A percentile compares a stretch with the other conserved stretches of the same genome.
These are phyloP conservation scores for Sweltsa coloradensis DNA, from an alignment of 1,140 invertebrate species.

Conservation along the genomic window DNA sequence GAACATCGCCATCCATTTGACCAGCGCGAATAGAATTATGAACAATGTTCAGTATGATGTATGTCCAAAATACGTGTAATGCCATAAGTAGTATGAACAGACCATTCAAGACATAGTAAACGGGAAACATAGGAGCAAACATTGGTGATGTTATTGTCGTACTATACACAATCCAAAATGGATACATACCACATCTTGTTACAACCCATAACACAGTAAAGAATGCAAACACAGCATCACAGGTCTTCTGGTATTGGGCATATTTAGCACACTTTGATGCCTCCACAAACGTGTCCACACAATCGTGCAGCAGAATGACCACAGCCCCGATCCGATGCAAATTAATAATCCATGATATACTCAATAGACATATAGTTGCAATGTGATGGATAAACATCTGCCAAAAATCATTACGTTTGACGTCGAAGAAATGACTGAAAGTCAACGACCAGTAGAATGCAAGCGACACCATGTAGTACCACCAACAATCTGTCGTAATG, in stretches of 20 bases:
- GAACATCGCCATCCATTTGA: too few species aligned
- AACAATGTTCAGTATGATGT: too few species aligned
- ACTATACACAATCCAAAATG: too few species aligned
- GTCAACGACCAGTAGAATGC: slow-evolving; percentile 51
- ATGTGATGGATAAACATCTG: slow-evolving; percentile 51
- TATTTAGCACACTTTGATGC: slow-evolving; percentile 87
- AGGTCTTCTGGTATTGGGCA: slow-evolving; percentile 71
- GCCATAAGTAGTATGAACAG: too few species aligned
- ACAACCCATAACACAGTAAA: slow-evolving; percentile 83
- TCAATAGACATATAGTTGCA: slow-evolving; percentile 42
- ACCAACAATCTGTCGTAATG: slow-evolving; percentile 87
- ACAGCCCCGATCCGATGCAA: slow-evolving; percentile 46
- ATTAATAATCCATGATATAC: slow-evolving; percentile 45
- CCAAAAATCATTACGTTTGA: slow-evolving; percentile 41
- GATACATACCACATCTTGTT: slow-evolving; percentile 72
- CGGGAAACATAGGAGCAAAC: too few species aligned
- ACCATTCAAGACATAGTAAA: too few species aligned
- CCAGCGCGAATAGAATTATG: too few species aligned
- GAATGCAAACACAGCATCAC: slow-evolving; percentile 74
- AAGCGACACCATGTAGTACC: too few species aligned
- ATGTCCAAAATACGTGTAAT: too few species aligned
- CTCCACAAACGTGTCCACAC: slow-evolving; percentile 72
- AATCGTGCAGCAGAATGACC: slow-evolving; percentile 47
- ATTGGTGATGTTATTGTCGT: too few species aligned
- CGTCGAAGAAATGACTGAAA: slow-evolving; percentile 42